Percentiles rank a stretch among this genome's conserved stretches.
Conservation (phyloP, 35 echinoderm and acorn worm genomes). For the Nesometra sesokonis region DNA sequence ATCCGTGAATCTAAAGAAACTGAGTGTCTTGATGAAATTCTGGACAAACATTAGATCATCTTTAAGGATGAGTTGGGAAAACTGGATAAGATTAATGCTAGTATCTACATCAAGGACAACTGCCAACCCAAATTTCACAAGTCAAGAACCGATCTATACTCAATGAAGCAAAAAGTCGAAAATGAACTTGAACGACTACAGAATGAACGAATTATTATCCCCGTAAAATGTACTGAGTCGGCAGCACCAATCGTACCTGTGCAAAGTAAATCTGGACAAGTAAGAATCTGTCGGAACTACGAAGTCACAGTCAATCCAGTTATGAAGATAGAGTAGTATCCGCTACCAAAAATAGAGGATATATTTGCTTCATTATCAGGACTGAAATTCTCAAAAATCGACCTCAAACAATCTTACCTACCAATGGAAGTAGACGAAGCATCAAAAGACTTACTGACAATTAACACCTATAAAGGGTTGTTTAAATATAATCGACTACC, state of each 20-base stretch:
- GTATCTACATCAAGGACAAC: neutral
- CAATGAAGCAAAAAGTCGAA: neutral
- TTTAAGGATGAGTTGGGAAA: constrained; percentile 18
- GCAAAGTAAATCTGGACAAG: neutral
- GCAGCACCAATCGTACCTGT: constrained; percentile 37
- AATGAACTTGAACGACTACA: constrained; percentile 3
- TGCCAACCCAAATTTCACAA: neutral
- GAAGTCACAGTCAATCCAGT: constrained; percentile 18
- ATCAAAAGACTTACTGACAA: neutral
- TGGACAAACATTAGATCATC: neutral
- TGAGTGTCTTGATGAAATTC: constrained; percentile 10
- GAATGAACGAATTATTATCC: constrained; percentile 2
- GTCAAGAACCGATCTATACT: neutral
- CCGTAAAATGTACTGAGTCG: constrained; percentile 13
- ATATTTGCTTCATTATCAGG: constrained; percentile 10
- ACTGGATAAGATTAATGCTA: constrained; percentile 5
- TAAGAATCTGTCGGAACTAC: constrained; percentile 22
- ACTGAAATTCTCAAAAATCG: neutral
- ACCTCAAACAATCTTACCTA: constrained; percentile 1
- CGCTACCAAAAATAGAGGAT: constrained; percentile 29
- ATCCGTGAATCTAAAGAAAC: constrained; percentile 1
- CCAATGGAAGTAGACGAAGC: neutral
- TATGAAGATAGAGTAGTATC: constrained; percentile 24
- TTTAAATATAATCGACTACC: neutral
- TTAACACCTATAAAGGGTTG: neutral